Percentiles rank a stretch among this genome's conserved stretches.
phyloP scores from a whole-genome alignment of 2,888 invertebrate species.

The Diarsia dahlii region DNA sequence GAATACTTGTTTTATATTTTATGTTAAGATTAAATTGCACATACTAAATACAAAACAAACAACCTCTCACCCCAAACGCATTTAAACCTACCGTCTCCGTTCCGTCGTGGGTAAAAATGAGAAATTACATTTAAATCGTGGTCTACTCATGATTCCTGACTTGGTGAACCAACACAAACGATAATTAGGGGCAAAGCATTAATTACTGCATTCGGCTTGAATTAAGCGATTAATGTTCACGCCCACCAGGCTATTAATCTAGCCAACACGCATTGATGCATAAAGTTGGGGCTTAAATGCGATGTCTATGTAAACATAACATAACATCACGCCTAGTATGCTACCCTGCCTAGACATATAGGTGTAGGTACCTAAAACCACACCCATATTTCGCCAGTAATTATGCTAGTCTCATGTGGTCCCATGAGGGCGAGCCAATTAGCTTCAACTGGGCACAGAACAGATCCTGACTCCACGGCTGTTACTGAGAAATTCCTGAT shows the following conservation, averaged over 20 bases:
- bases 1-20: neutral
- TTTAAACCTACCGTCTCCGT: no score
- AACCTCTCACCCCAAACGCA: no score
- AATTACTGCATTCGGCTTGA: conserved; percentile 25
- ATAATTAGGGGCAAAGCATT: conserved; percentile 21
- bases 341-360: neutral
- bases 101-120: no score
- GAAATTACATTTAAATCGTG: neutral
- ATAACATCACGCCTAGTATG: neutral
- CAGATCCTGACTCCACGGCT: neutral
- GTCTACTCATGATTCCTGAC: neutral
- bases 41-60: neutral
- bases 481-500: neutral
- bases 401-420: neutral
- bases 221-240: conserved; percentile 23
- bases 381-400: neutral
- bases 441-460: neutral
- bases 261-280: conserved; percentile 17
- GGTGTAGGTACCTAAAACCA: neutral
- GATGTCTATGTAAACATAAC: neutral
- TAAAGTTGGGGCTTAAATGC: neutral
- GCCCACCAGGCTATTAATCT: conserved; percentile 1
- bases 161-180: neutral
- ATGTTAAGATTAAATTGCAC: neutral
- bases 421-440: neutral